Evolutionary conservation across 2,888 invertebrate species (phyloP).

Genomic region (Rapana venosa): DNA sequence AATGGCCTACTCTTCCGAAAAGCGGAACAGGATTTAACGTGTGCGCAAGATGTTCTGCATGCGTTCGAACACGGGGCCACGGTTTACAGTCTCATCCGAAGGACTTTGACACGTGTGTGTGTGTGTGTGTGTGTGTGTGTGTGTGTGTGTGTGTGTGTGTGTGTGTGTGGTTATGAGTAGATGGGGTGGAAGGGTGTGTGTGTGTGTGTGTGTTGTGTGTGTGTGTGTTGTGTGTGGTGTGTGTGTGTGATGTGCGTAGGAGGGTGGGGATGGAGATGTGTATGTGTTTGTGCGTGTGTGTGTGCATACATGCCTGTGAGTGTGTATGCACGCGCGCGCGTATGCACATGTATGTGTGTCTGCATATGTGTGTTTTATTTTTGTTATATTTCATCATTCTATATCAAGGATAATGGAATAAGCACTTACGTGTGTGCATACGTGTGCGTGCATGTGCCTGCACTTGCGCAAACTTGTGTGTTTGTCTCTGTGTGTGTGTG

Average conservation of each 20-base stretch:
- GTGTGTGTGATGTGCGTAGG: background rate
- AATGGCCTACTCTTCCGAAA: too few species aligned
- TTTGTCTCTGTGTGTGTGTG: too few species aligned
- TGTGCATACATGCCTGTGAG: background rate
- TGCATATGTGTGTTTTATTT: too few species aligned
- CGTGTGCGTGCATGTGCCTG: background rate
- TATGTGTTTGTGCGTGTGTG: background rate
- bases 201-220: background rate
- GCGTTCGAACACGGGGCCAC: too few species aligned
- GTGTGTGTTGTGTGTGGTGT: background rate
- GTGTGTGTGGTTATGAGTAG: background rate
- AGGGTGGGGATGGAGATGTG: background rate
- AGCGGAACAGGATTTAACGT: too few species aligned
- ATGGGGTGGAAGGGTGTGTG: background rate
- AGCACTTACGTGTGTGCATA: background rate
- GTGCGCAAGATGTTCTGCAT: too few species aligned
- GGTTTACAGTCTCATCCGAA: too few species aligned
- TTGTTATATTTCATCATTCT: too few species aligned
- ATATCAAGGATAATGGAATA: too few species aligned
- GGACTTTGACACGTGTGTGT: background rate
- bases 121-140: constrained; percentile 14
- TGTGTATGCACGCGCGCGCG: background rate
- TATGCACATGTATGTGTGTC: background rate
- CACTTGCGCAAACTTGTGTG: too few species aligned
- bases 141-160: background rate